Conservation (phyloP, 1,140 invertebrate species). For the Propsilocerus akamusi region DNA sequence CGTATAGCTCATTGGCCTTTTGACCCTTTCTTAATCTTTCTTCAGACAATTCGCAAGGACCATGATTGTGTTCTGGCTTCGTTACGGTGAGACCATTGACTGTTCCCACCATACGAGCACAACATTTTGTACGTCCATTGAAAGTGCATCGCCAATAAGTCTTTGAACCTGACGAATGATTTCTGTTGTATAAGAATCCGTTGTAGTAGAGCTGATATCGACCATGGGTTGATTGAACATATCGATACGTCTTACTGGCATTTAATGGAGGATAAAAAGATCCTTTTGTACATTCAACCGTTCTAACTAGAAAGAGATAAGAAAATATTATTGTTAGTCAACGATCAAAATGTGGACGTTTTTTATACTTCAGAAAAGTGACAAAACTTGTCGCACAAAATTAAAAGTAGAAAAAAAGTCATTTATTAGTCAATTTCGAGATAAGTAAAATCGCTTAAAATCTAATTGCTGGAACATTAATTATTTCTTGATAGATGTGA, state of each 20-base stretch:
- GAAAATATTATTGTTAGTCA: background rate
- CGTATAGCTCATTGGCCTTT: background rate
- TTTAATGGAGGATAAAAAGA: background rate
- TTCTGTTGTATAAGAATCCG: slow-evolving; percentile 5
- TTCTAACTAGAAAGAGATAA: background rate
- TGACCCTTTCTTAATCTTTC: background rate
- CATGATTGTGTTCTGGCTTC: slow-evolving; percentile 5
- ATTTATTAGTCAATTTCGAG: too few species aligned
- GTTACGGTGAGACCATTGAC: background rate
- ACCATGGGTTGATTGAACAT: background rate
- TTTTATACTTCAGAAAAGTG: too few species aligned
- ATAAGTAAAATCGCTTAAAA: too few species aligned
- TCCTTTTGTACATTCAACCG: background rate
- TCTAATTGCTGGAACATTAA: too few species aligned
- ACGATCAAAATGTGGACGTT: too few species aligned
- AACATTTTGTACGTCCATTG: background rate
- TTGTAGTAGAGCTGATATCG: slow-evolving; percentile 5
- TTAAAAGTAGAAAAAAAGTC: too few species aligned
- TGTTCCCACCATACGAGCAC: background rate
- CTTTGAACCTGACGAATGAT: background rate
- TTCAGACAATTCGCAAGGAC: slow-evolving; percentile 4
- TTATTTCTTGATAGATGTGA: too few species aligned
- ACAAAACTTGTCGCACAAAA: too few species aligned
- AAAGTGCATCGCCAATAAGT: slow-evolving; percentile 5
- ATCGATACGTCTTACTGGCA: background rate